Evolutionary conservation across 1,140 invertebrate genomes (phyloP), one percentile per base, ranked within the genome.

Genomic region (Aporrectodea caliginosa): DNA sequence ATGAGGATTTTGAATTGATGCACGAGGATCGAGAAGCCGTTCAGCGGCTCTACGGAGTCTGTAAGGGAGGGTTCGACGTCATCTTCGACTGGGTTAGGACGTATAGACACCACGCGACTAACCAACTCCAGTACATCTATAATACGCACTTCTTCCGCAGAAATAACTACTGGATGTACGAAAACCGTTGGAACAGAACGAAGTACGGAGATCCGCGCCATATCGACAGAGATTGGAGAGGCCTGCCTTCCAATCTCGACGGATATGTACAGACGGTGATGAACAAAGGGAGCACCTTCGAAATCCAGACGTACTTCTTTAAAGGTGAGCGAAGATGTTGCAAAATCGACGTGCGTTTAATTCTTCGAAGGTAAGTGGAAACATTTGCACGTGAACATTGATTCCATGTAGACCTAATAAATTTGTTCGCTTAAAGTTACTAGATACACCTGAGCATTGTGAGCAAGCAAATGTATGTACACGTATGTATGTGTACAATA

Each of bases 101-200:
- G 43, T 83, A n/a, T n/a, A n/a, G n/a, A n/a, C n/a, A n/a, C n/a
- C n/a, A n/a, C n/a, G n/a, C n/a, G n/a, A n/a, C n/a, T n/a, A n/a
- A 84, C 0, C 86, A 89, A 81, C 86, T 85, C 30, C 80, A 83
- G 29, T 84, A 86, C 43, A 87, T 88, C 35, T 90, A 86, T 82
- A 90, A 89, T 80, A 89, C 88, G 6, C 89, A 88, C 84, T 89
- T 90, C 82, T 89, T 89, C 84, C 85, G 88, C 1, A 83, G 83
- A 14, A 85, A 88, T 79, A 84, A 86, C 73, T 89, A 88, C 83
- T 90, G 89, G 89, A 89, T 89, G 89, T 90, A 90, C 79, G 88
- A 89, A 78, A 90, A 90, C 80, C 85, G 86, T 73, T 86, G 84
- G 79, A 88, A 89, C 81, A 78, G 89, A 33, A 89, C 89, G 0